phyloP scores from a whole-genome alignment of 2,113 vertebrate genomes.

The Todiramphus chloris region DNA sequence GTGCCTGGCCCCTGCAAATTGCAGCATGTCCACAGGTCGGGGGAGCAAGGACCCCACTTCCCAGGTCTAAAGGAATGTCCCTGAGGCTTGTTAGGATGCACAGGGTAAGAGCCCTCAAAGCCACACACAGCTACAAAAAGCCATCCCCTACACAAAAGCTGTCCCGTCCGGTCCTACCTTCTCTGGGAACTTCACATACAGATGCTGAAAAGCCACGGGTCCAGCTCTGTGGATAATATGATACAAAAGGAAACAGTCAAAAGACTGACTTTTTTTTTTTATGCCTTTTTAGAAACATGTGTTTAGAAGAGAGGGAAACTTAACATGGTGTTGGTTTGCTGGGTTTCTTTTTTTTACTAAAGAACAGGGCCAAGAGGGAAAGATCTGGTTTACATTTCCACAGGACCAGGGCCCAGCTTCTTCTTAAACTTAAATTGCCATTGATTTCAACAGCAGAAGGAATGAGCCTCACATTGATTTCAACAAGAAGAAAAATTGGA shows the following conservation, averaged over 20 bases:
- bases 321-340: not conserved
- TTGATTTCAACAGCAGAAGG: not conserved
- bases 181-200: not conserved
- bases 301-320: not conserved
- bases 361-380: not conserved
- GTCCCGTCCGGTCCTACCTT: not conserved
- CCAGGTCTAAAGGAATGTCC: not conserved
- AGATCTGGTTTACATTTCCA: not conserved
- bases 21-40: not conserved
- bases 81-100: not conserved
- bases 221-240: not conserved
- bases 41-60: rapidly evolving
- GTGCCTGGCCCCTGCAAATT: not conserved
- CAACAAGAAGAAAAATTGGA: not conserved
- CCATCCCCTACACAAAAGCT: not conserved
- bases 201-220: not conserved
- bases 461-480: not conserved
- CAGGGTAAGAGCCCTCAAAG: not conserved
- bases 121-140: not conserved
- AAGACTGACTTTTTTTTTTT: not conserved
- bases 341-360: not conserved
- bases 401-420: not conserved
- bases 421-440: not conserved
- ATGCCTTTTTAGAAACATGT: not conserved
- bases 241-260: not conserved